Evolutionary conservation across 2,113 vertebrate genomes (phyloP), one percentile per base, ranked within the genome.

Genomic region (Lethenteron reissneri): DNA sequence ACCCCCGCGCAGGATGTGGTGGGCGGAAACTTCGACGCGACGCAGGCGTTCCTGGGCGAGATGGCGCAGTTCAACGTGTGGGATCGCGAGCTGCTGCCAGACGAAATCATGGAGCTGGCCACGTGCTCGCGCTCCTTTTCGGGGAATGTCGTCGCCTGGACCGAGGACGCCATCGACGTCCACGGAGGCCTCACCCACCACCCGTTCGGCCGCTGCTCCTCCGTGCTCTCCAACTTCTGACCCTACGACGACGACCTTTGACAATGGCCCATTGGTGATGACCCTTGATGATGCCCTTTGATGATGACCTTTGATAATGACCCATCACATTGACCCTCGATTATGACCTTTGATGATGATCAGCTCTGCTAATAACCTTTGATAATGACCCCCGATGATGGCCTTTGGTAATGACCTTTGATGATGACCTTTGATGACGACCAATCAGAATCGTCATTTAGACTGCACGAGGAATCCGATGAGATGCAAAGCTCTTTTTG

Each of bases 11-110:
- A 99, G 94, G 94, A 99, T 77, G 85, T 88, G 0, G 89, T 96
- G 0, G 94, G 94, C 70, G 91, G 89, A 69, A 84, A 91, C 60
- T 99, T 99, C 3, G 92, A 97, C 56, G 94, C 94, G 72, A 96
- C 94, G 1, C 94, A 99, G 82, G 94, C 94, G 6, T 99, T 99
- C 1, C 92, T 99, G 13, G 94, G 94, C 25, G 92, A 99, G 79
- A 81, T 99, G 79, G 96, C 89, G 82, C 92, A 99, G 78, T 95
- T 99, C 81, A 97, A 94, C 83, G 91, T 99, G 80, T 99, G 94
- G 94, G 94, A 99, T 82, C 82, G 90, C 25, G 90, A 97, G 25
- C 85, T 99, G 57, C 86, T 86, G 8, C 81, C 86, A 0, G 85
- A 87, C 71, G 92, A 96, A 77, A 94, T 99, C 75, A 78, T 84